Base-by-base conservation (phyloP, 2,113 vertebrate genomes). In the Heterotilapia buettikoferi region DNA sequence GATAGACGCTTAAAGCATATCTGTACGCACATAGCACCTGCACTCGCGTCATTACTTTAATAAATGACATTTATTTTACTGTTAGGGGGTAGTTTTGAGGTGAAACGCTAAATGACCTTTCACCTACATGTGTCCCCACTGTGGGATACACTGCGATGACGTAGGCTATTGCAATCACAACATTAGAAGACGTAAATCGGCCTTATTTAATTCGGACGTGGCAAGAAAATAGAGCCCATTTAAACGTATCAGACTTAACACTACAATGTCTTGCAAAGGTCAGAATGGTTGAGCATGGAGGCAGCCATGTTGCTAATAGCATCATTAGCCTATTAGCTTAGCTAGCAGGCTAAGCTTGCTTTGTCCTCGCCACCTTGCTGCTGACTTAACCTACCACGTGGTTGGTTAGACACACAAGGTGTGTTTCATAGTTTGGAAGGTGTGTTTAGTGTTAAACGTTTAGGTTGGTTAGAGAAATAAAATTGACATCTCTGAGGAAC, bases 261-360 rank as follows among this genome's bases (percentile, higher is more conserved):
- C 38, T 52, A 86, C 85, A 90, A 89, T 92, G 93, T 92, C 94
- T 94, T 88, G 87, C 91, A 97, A 96, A 97, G 97, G 97, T 97
- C 97, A 97, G 94, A 95, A 95, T 95, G 96, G 97, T 96, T 95
- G 95, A 89, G 88, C 86, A 93, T 96, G 96, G 96, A 93, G 94
- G 96, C 96, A 79, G 97, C 97, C 97, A 97, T 97, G 38, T 97
- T 97, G 95, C 86, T 95, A 93, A 71, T 52, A 57, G 78, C 82
- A 47, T 85, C 80, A 16, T 3, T 91, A 87, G 91, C 91, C 52
- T 85, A 85, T 26, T 90, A 76, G 87, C 90, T 63, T 47, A 86
- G 88, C 61, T 76, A 73, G 66, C 53, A 13, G n/a, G 24, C 71
- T 54, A 43, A 26, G 31, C 81, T 61, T 63, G 90, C 92, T 94